Evolutionary conservation across 1,140 invertebrate genomes (phyloP).

Genomic region (Contarinia nasturtii): DNA sequence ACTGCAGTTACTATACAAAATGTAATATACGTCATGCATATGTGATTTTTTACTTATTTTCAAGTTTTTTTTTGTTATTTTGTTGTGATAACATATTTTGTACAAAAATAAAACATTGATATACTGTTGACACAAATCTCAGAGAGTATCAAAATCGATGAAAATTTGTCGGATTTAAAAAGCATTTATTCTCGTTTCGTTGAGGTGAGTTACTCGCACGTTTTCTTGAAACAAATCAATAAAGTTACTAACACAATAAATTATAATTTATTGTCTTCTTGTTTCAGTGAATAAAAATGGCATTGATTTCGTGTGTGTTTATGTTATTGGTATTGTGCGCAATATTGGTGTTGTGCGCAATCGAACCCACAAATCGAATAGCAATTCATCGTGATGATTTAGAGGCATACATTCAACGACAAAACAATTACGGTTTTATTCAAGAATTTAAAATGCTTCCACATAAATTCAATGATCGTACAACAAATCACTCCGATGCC

Average conservation of each 20-base stretch:
- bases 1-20: no score
- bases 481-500: slow-evolving; percentile 65
- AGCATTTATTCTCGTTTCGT: slow-evolving; percentile 69
- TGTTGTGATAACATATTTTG: no score
- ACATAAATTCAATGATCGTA: slow-evolving; percentile 69
- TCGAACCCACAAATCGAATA: no score
- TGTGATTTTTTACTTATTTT: no score
- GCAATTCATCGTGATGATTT: slow-evolving; percentile 53
- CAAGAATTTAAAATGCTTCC: slow-evolving; percentile 73
- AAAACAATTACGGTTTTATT: slow-evolving; percentile 72
- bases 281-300: slow-evolving; percentile 16
- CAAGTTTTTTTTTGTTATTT: no score
- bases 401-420: slow-evolving; percentile 53
- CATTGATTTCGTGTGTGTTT: slow-evolving; percentile 41
- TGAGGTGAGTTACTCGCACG: slow-evolving; percentile 57
- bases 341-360: no score
- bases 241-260: no score
- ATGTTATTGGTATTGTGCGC: slow-evolving; percentile 46
- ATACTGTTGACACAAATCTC: no score
- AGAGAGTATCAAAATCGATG: slow-evolving; percentile 13
- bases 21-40: no score
- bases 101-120: no score
- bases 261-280: slow-evolving; percentile 4
- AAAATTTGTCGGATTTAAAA: slow-evolving; percentile 50
- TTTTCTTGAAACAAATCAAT: slow-evolving; percentile 5